These are phyloP conservation scores for Caenorhabditis sp. DNA, from an alignment of 2,888 invertebrate species.

Conservation along the genomic window DNA sequence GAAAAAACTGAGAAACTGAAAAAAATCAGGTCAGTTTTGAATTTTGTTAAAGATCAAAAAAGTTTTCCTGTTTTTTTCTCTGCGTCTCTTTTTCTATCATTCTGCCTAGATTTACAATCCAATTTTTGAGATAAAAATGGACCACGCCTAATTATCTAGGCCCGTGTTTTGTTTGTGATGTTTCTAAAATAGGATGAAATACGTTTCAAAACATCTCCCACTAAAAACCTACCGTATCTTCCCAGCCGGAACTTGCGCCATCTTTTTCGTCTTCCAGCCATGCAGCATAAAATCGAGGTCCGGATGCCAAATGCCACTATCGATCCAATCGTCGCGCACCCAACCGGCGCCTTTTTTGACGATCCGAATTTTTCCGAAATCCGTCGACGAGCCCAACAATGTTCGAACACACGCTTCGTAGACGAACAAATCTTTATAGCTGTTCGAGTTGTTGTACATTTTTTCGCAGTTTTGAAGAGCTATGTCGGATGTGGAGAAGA, in stretches of 20 bases:
- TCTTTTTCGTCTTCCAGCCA: slow-evolving; percentile 28
- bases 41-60: too few relatives aligned
- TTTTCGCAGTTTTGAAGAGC: slow-evolving; percentile 22
- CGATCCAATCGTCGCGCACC: slow-evolving; percentile 46
- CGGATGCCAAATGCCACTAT: slow-evolving; percentile 37
- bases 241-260: background rate
- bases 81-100: too few relatives aligned
- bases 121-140: too few relatives aligned
- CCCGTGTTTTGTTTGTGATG: too few relatives aligned
- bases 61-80: too few relatives aligned
- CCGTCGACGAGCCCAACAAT: slow-evolving; percentile 45
- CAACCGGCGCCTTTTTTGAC: slow-evolving; percentile 25
- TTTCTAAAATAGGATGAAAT: too few relatives aligned
- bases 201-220: background rate
- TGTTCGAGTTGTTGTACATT: slow-evolving; percentile 41
- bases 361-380: slow-evolving; percentile 41
- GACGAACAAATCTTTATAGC: slow-evolving; percentile 49
- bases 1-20: too few relatives aligned
- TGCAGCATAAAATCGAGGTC: slow-evolving; percentile 49
- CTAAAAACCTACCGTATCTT: slow-evolving; percentile 6
- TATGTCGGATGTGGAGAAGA: background rate
- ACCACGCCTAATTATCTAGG: too few relatives aligned
- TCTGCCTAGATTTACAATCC: too few relatives aligned
- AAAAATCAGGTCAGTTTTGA: too few relatives aligned
- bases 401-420: slow-evolving; percentile 58